Conservation (phyloP, 2,888 invertebrate species). For the Hirtodrosophila duncani region DNA sequence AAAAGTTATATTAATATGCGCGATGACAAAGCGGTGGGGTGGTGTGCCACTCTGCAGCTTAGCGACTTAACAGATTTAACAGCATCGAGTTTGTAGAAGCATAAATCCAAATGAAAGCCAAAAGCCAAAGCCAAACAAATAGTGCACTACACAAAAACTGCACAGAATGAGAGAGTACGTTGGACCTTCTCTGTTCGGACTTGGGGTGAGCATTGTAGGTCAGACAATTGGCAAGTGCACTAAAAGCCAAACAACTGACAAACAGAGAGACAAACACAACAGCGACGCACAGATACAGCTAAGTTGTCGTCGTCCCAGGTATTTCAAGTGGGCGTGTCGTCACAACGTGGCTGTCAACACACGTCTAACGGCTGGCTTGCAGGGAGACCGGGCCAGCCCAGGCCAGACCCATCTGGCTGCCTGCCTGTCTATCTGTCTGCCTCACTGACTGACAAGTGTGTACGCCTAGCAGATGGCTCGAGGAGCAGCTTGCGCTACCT, state of each 20-base stretch:
- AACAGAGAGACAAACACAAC: constrained; percentile 18
- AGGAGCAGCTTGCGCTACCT: constrained; percentile 43
- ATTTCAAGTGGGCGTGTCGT: constrained; percentile 30
- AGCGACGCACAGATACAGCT: constrained; percentile 1
- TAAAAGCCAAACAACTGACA: constrained; percentile 65
- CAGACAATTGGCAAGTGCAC: constrained; percentile 65
- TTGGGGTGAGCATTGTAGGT: constrained; percentile 49
- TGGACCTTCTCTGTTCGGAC: constrained; percentile 6
- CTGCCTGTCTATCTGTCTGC: constrained; percentile 51
- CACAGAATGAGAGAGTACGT: constrained; percentile 22
- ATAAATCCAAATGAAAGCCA: too few relatives aligned
- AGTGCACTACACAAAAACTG: constrained; percentile 29
- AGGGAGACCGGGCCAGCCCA: too few relatives aligned
- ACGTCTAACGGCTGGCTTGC: too few relatives aligned
- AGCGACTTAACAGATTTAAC: constrained; percentile 68
- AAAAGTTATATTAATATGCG: constrained; percentile 65
- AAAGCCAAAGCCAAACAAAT: constrained; percentile 28
- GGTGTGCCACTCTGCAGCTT: constrained; percentile 55
- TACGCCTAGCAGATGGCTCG: constrained; percentile 61
- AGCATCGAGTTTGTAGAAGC: too few relatives aligned
- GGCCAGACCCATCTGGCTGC: too few relatives aligned
- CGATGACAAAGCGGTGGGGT: background rate
- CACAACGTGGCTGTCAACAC: constrained; percentile 30
- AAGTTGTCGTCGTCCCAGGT: constrained; percentile 29
- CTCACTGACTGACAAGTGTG: constrained; percentile 62